Evolutionary conservation across 2,113 vertebrate species (phyloP), one percentile per base, ranked within the genome.

Genomic region (Microcebus ravelobensis): DNA sequence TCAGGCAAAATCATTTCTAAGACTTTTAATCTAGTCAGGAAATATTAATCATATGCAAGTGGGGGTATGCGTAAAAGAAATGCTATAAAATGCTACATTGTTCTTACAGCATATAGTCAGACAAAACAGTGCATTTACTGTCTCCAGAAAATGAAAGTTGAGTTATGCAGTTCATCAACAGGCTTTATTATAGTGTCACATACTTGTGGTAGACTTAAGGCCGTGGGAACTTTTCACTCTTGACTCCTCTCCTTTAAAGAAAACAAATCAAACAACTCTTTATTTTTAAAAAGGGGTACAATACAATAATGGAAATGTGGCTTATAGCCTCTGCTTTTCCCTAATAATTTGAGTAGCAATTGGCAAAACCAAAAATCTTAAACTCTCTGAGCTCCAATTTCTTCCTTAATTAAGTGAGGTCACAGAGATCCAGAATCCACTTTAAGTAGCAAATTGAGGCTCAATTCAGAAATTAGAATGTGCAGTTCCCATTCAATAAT

Each of bases 21-120:
- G 97, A 96, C 95, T 98, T 98, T 98, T 98, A 98, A 98, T 98
- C 96, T 98, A 98, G 97, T 98, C 97, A 97, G 92, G 93, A 97
- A 98, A 97, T 98, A 98, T 98, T 98, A 98, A 98, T 97, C 98
- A 96, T 95, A 88, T 98, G 96, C 93, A 97, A 95, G 52, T 27
- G 27, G 6, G 10, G 31, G 95, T 97, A 57, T 98, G 87, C 4
- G 11, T 97, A 96, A 97, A 97, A 94, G 87, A 87, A 97, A 97
- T 94, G 87, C 73, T 97, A 67, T 96, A 92, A 97, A 98, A 97
- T 61, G 90, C 96, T 96, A 29, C 88, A 67, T 91, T 97, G 96
- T 98, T 98, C 96, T 17, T 97, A 80, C 86, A 83, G 88, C 91
- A 68, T 97, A 92, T 77, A 95, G 91, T 96, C 87, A 97, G 97